Percentiles rank a stretch among this genome's conserved stretches.
Conservation (phyloP, 23 tunicate species). For the Ciona savignyi region DNA sequence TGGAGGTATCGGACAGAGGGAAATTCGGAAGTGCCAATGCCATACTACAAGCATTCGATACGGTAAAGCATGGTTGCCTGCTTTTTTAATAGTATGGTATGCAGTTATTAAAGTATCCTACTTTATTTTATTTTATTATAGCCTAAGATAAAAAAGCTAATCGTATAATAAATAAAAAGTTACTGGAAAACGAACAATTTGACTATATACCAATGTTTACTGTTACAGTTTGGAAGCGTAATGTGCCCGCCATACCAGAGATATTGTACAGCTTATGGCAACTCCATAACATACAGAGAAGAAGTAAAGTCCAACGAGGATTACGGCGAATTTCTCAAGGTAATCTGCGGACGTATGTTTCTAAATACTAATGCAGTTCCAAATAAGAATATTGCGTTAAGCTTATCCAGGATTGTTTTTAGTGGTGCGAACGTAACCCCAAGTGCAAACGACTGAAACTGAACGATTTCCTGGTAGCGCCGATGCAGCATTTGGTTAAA, state of each 20-base stretch:
- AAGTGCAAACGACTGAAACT: slow-evolving; percentile 45
- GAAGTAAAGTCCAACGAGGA: slow-evolving; percentile 42
- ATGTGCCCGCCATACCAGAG: slow-evolving; percentile 68
- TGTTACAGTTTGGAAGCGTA: slow-evolving; percentile 27
- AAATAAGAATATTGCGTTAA: background rate
- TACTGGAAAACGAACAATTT: slow-evolving; percentile 8
- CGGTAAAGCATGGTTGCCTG: slow-evolving; percentile 12
- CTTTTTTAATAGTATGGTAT: background rate
- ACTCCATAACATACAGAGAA: slow-evolving; percentile 42
- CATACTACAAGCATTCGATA: slow-evolving; percentile 46
- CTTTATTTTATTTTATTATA: background rate
- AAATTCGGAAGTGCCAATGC: slow-evolving; percentile 26
- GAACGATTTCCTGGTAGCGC: slow-evolving; percentile 49
- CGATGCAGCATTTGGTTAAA: slow-evolving; percentile 59
- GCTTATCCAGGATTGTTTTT: background rate
- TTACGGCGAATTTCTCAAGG: slow-evolving; percentile 28
- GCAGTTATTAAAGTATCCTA: background rate
- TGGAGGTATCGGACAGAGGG: slow-evolving; percentile 3
- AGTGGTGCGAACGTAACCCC: slow-evolving; percentile 69
- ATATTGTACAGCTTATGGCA: slow-evolving; percentile 29
- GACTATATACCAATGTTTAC: background rate
- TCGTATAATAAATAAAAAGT: too few relatives aligned
- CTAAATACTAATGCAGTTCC: background rate
- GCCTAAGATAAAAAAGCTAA: background rate
- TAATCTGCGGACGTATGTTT: background rate